phyloP scores from a whole-genome alignment of 2,888 invertebrate genomes.

The Drosophila pullipes region DNA sequence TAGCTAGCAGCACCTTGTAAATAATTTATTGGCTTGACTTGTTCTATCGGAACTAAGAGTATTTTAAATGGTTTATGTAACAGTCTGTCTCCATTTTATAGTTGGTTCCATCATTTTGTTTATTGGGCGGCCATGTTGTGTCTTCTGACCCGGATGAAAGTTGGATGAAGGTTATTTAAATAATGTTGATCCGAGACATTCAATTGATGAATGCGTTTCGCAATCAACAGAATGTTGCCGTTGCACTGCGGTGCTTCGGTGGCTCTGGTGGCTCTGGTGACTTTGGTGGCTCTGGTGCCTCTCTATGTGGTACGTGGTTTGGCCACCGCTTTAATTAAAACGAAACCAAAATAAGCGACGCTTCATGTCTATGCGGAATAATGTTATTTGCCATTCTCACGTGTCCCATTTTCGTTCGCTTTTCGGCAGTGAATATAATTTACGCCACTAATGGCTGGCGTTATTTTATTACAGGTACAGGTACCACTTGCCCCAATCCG shows the following conservation, averaged over 20 bases:
- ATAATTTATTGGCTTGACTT: background rate
- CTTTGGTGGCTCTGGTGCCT: background rate
- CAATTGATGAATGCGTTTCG: slow-evolving; percentile 9
- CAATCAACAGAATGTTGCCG: background rate
- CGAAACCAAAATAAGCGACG: background rate
- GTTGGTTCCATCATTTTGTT: background rate
- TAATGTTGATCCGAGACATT: background rate
- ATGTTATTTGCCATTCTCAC: slow-evolving; percentile 29
- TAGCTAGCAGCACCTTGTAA: background rate
- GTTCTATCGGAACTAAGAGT: background rate
- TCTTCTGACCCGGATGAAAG: background rate
- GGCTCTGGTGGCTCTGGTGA: background rate
- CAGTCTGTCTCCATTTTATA: background rate
- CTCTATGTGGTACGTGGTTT: background rate
- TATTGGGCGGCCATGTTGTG: background rate
- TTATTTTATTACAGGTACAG: slow-evolving; percentile 5
- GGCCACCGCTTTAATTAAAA: background rate
- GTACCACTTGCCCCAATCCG: background rate
- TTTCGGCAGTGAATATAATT: slow-evolving; percentile 28
- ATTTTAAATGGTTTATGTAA: background rate
- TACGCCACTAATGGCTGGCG: slow-evolving; percentile 36
- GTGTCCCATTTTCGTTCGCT: slow-evolving; percentile 22
- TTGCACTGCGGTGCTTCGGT: background rate
- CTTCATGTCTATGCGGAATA: slow-evolving; percentile 17
- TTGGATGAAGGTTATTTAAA: background rate